Conservation (phyloP, 2,888 invertebrate species). For the Abrostola tripartita region DNA sequence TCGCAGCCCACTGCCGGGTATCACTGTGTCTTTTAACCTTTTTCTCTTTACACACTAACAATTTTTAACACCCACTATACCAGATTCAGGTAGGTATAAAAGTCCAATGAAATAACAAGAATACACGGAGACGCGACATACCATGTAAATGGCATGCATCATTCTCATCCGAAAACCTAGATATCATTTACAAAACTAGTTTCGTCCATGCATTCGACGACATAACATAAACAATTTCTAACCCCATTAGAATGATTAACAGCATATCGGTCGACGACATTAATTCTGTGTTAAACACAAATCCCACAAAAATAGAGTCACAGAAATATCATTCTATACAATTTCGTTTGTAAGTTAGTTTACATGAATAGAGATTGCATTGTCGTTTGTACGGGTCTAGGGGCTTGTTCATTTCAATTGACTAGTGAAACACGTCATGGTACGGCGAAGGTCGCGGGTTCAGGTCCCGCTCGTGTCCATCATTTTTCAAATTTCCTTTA, state of each 20-base stretch:
- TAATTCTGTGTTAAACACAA: constrained; percentile 45
- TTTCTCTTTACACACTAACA: no score
- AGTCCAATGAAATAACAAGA: no score
- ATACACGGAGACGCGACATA: background rate
- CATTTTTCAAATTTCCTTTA: no score
- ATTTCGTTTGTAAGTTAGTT: background rate
- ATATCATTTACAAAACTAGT: background rate
- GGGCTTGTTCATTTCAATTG: no score
- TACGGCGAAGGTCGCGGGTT: no score
- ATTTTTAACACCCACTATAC: no score
- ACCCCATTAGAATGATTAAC: constrained; percentile 58
- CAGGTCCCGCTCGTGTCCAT: no score
- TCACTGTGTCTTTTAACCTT: no score
- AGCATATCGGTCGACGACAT: constrained; percentile 40
- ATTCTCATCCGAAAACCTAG: background rate
- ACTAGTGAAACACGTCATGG: no score
- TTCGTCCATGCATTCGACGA: constrained; percentile 13
- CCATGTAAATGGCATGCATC: background rate
- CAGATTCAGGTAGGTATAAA: no score
- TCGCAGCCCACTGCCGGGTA: no score
- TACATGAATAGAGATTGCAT: background rate
- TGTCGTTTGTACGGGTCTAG: no score
- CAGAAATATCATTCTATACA: constrained; percentile 25
- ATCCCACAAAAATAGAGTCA: constrained; percentile 6
- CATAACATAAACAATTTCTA: constrained; percentile 51